Conservation (phyloP, 2,113 vertebrate genomes). For the Albula glossodonta region DNA sequence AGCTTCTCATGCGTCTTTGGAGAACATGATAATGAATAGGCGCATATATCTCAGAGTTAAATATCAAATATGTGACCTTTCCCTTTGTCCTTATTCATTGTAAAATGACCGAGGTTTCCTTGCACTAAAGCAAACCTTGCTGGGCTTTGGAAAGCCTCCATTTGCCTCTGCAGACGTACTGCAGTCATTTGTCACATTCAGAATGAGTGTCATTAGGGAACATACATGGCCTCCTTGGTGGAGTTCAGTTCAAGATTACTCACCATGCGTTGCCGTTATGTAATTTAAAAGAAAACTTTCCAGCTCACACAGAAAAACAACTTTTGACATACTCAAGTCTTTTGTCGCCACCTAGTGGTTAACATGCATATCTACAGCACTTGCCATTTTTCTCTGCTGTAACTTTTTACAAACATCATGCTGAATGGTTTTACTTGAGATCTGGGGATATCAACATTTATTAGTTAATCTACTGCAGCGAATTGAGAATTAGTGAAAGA, state of each 20-base stretch:
- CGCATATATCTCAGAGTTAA: too few species aligned
- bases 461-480: too few species aligned
- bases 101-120: neutral
- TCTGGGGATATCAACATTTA: too few species aligned
- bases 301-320: neutral
- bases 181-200: neutral
- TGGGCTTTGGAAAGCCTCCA: neutral
- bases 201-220: neutral
- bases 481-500: too few species aligned
- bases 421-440: too few species aligned
- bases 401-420: too few species aligned
- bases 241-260: neutral
- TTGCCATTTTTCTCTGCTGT: too few species aligned
- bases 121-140: neutral
- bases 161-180: neutral
- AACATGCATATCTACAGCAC: neutral
- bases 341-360: slow-evolving; percentile 22
- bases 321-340: neutral
- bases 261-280: neutral
- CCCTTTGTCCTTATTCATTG: too few species aligned
- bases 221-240: neutral
- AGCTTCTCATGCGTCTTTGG: neutral
- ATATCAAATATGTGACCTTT: too few species aligned
- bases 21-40: neutral
- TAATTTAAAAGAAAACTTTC: neutral